Evolutionary conservation across 2,888 invertebrate genomes (phyloP), one percentile per base, ranked within the genome.

Genomic region (Pseudococcus jackbeardsleyi): DNA sequence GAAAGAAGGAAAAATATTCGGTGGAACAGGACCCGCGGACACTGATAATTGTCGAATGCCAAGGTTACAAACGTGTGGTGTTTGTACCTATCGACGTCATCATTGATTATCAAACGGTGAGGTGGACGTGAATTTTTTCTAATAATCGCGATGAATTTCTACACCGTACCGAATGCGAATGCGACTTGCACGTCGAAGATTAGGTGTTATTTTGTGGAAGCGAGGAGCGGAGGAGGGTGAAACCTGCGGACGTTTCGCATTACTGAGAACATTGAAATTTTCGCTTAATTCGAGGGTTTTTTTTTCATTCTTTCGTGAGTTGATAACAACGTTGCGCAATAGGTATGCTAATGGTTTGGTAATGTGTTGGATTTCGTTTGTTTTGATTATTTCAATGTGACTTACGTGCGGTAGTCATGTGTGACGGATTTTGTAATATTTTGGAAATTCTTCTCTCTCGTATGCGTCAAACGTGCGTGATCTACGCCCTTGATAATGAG

Each of bases 11-110:
- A 82, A 82, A 82, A 82, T 82, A 82, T 82, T 82, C 79, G 79
- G 79, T 82, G 46, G 46, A 82, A 82, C 79, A 82, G 79, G 79
- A 82, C 79, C 79, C 39, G 79, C 79, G 79, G 79, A 82, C 79
- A 46, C 39, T 46, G 79, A 82, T 82, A 46, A 82, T 82, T 46
- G 79, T 82, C 79, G 79, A 82, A 82, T 82, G 79, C 79, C 79
- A 82, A 82, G 79, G 79, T 82, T 82, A 82, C 39, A 82, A 82
- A 82, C 79, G 79, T 46, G 79, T 46, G 79, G 79, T 82, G 79
- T 82, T 82, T 72, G n/a, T 72, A 19, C 64, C 6, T 33, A 82
- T 82, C 79, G 79, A 82, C 79, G 79, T 82, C 79, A 82, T 82
- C 46, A 46, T 46, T 46, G 33, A 82, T 72, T 33, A 72, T 33